phyloP scores from a whole-genome alignment of 2,113 vertebrate species.

The Callaeas wilsoni region DNA sequence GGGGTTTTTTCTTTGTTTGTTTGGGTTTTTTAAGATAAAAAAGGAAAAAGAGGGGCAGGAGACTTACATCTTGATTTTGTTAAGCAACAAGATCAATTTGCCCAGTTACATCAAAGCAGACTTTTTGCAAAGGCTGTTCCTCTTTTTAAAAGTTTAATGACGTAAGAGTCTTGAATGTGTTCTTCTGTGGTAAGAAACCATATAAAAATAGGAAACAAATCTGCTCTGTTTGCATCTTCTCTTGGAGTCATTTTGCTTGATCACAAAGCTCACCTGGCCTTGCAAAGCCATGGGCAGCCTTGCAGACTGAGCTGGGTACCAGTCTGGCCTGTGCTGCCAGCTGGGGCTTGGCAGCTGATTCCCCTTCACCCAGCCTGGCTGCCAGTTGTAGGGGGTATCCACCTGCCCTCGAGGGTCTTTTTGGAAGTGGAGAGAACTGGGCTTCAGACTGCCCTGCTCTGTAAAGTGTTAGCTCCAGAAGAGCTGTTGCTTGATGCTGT shows the following conservation, averaged over 20 bases:
- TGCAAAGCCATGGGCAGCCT: neutral
- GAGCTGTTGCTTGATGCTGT: neutral
- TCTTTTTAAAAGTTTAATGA: neutral
- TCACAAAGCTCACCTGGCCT: neutral
- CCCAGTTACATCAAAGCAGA: neutral
- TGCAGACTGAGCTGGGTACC: neutral
- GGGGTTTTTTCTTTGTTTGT: neutral
- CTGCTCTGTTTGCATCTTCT: neutral
- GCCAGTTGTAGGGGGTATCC: neutral
- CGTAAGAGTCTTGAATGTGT: neutral
- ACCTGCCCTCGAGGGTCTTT: accelerated
- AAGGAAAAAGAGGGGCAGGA: accelerated
- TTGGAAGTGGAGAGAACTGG: neutral
- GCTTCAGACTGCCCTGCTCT: neutral
- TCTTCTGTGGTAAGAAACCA: neutral
- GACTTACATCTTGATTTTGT: neutral
- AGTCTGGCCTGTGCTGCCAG: neutral
- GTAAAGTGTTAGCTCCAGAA: neutral
- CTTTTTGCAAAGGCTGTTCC: neutral
- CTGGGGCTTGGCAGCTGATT: neutral
- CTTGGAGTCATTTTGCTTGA: neutral
- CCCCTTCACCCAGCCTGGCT: neutral
- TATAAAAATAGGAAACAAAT: conserved; percentile 4
- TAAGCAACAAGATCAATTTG: neutral
- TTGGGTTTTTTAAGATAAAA: neutral